phyloP scores from a whole-genome alignment of 1,140 invertebrate genomes.

The Protaetia brevitarsis region DNA sequence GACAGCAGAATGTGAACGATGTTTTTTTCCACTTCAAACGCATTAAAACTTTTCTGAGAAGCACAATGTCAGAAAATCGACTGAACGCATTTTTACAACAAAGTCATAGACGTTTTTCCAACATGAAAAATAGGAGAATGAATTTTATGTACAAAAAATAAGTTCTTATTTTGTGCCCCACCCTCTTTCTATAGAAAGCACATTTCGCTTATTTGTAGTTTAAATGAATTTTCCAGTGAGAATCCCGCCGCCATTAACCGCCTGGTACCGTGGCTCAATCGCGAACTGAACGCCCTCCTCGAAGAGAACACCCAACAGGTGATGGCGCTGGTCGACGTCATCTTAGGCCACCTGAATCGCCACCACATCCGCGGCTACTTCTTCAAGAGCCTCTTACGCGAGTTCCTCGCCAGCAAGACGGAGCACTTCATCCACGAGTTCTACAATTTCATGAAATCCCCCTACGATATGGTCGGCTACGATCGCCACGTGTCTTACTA shows the following conservation, averaged over 20 bases:
- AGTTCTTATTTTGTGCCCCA: too few species aligned
- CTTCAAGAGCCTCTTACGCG: slow-evolving; percentile 62
- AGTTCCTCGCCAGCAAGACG: slow-evolving; percentile 60
- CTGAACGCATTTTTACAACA: too few species aligned
- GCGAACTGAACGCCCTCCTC: slow-evolving; percentile 75
- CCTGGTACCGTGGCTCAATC: slow-evolving; percentile 81
- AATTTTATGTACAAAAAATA: too few species aligned
- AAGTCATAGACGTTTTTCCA: too few species aligned
- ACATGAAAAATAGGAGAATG: too few species aligned
- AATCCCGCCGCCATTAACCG: slow-evolving; percentile 77
- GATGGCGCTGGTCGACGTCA: slow-evolving; percentile 64
- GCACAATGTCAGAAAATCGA: too few species aligned
- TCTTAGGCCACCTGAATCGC: slow-evolving; percentile 65
- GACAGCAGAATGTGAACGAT: too few species aligned
- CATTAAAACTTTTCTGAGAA: too few species aligned
- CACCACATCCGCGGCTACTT: slow-evolving; percentile 70
- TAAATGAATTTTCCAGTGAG: slow-evolving; percentile 50
- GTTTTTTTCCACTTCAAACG: too few species aligned
- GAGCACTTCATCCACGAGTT: slow-evolving; percentile 89
- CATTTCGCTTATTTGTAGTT: slow-evolving; percentile 41
- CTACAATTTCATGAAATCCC: slow-evolving; percentile 78
- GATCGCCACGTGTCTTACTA: slow-evolving; percentile 56
- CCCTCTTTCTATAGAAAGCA: not conserved
- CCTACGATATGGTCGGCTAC: slow-evolving; percentile 78
- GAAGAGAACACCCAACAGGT: slow-evolving; percentile 59